Base-by-base conservation (phyloP, 2,797 vertebrate genomes). In the Forpus xanthops region DNA sequence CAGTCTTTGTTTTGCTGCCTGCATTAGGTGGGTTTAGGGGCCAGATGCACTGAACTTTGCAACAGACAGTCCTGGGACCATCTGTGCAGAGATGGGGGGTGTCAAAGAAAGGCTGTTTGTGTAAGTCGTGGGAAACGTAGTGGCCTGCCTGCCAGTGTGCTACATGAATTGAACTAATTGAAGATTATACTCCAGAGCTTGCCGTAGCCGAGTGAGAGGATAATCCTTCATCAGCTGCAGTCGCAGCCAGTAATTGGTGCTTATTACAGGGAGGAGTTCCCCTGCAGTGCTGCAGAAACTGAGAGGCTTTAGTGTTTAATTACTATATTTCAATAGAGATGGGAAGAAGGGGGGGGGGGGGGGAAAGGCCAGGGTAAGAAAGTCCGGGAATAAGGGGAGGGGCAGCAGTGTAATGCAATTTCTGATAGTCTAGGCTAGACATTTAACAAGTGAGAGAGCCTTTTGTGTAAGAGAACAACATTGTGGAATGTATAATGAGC, bases 161-260 rank as follows among this genome's bases (percentile, higher is more conserved):
- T 94, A 80, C 96, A 84, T 98, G 97, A 98, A 98, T 98, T 98
- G 97, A 98, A 98, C 98, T 98, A 98, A 99, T 98, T 98, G 98
- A 98, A 98, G 98, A 98, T 98, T 98, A 98, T 98, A 94, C 93
- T 93, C 74, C 97, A 98, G 98, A 98, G 98, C 96, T 98, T 94
- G 97, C 97, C 96, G 89, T 97, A 97, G 97, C 98, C 96, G 97
- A 96, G 97, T 97, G 97, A 97, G 97, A 92, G 97, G 98, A 98
- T 98, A 98, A 98, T 98, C 98, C 98, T 98, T 98, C 98, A 98
- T 98, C 98, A 98, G 96, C 97, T 98, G 97, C 97, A 97, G 96
- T 98, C 96, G 97, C 97, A 96, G 98, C 97, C 97, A 97, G 97
- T 98, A 98, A 98, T 98, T 98, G 98, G 98, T 98, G 98, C 98